These are phyloP conservation scores for Chaunax sp. DNA, from an alignment of 2,797 vertebrate species.

Conservation along the genomic window DNA sequence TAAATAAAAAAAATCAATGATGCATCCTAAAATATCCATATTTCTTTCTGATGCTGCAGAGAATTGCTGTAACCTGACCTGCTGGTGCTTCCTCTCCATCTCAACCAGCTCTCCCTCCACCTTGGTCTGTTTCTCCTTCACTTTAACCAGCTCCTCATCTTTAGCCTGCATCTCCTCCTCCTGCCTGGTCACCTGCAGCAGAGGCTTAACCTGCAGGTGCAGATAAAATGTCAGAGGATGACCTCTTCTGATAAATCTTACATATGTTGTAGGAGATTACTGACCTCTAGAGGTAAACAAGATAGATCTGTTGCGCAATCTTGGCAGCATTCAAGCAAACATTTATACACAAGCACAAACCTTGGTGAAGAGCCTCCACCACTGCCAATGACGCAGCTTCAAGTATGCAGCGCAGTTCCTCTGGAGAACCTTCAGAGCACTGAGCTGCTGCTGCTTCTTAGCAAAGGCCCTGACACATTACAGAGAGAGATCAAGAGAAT, in stretches of 20 bases:
- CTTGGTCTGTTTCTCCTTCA: conserved; percentile 96
- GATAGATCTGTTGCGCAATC: not conserved
- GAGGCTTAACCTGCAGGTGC: conserved; percentile 92
- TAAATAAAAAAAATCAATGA: not conserved
- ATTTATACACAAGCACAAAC: conserved; percentile 68
- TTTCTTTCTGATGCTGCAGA: not conserved
- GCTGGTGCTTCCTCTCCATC: conserved; percentile 97
- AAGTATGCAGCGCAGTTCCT: conserved; percentile 97
- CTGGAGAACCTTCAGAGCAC: conserved; percentile 95
- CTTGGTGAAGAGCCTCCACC: conserved; percentile 99
- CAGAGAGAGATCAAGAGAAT: not conserved
- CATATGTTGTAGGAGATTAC: too few relatives aligned
- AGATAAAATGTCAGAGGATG: not conserved
- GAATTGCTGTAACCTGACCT: conserved; percentile 79
- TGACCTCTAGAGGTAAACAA: not conserved
- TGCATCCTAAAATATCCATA: not conserved
- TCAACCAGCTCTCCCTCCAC: conserved; percentile 95
- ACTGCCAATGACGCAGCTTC: conserved; percentile 98
- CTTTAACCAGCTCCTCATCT: conserved; percentile 96
- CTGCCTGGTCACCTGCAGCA: conserved; percentile 97
- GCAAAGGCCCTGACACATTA: conserved; percentile 89
- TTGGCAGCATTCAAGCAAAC: not conserved
- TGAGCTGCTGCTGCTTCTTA: conserved; percentile 98
- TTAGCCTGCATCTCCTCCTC: conserved; percentile 98
- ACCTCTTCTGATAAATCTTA: not conserved